Evolutionary conservation across 2,888 invertebrate species (phyloP).

Genomic region (Mantis religiosa): DNA sequence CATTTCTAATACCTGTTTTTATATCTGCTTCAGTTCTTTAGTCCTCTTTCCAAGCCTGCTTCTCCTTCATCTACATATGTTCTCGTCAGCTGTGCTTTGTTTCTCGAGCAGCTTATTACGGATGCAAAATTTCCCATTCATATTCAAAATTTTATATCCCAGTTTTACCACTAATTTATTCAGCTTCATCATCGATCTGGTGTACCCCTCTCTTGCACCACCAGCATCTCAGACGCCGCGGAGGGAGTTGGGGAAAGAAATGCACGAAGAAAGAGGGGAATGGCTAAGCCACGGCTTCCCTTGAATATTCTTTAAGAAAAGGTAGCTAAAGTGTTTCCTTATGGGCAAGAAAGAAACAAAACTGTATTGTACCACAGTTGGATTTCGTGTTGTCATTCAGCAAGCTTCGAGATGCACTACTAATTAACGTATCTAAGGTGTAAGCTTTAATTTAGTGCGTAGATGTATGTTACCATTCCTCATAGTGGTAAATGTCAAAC

Average conservation of each 20-base stretch:
- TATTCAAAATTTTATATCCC: slow-evolving; percentile 87
- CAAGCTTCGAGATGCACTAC: too few relatives aligned
- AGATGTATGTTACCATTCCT: not conserved
- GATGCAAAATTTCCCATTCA: slow-evolving; percentile 85
- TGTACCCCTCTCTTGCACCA: slow-evolving; percentile 5
- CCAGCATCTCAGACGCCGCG: not conserved
- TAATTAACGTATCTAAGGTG: too few relatives aligned
- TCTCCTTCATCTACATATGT: slow-evolving; percentile 56
- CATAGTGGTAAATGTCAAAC: too few relatives aligned
- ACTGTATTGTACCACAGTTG: too few relatives aligned
- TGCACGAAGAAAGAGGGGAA: not conserved
- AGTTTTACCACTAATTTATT: slow-evolving; percentile 71
- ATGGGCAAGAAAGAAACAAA: not conserved
- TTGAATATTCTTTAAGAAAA: not conserved
- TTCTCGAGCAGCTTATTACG: slow-evolving; percentile 69
- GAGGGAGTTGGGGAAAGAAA: not conserved
- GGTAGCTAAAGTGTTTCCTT: not conserved
- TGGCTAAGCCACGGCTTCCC: not conserved
- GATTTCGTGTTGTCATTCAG: too few relatives aligned
- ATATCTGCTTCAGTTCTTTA: slow-evolving; percentile 32
- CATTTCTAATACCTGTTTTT: slow-evolving; percentile 33
- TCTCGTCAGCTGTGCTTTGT: slow-evolving; percentile 55
- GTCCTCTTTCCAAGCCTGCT: slow-evolving; percentile 37
- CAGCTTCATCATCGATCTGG: slow-evolving; percentile 41
- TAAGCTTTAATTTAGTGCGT: too few relatives aligned